Evolutionary conservation across 64 coral and sea anemone species (phyloP).

Genomic region (Stichodactyla helianthus): DNA sequence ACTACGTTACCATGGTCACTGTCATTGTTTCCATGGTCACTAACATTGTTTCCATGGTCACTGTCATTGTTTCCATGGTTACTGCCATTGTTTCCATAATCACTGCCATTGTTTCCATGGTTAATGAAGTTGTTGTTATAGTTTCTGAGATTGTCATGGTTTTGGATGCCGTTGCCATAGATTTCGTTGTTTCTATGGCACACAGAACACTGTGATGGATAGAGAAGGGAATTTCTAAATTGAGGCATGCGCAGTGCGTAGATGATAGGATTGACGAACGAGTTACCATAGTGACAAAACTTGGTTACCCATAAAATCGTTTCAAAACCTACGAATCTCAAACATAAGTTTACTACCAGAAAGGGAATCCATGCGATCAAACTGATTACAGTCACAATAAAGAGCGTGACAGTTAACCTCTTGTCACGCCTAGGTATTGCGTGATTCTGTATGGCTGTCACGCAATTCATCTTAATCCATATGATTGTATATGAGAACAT

Average conservation of each 20-base stretch:
- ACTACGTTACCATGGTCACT: too few relatives aligned
- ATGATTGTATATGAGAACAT: constrained; percentile 4
- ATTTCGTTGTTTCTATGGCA: too few relatives aligned
- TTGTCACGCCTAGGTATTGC: background rate
- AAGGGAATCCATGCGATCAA: constrained; percentile 17
- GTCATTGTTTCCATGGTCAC: too few relatives aligned
- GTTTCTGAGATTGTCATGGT: too few relatives aligned
- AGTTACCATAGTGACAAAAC: constrained; percentile 23
- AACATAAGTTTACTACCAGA: background rate
- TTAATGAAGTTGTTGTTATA: too few relatives aligned
- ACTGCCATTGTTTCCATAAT: too few relatives aligned
- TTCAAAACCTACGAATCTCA: background rate
- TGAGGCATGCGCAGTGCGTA: constrained; percentile 27
- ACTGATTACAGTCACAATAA: background rate
- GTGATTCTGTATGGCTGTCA: background rate
- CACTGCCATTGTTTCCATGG: too few relatives aligned
- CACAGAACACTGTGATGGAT: too few relatives aligned
- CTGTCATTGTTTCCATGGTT: too few relatives aligned
- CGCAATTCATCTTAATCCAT: background rate
- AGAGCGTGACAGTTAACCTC: constrained; percentile 16
- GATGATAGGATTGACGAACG: constrained; percentile 23
- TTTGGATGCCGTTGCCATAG: too few relatives aligned
- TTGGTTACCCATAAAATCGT: background rate
- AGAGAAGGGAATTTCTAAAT: background rate
- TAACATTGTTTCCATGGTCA: too few relatives aligned